Evolutionary conservation across 2,113 vertebrate genomes (phyloP), one percentile per base, ranked within the genome.

Genomic region (Istiophorus platypterus): DNA sequence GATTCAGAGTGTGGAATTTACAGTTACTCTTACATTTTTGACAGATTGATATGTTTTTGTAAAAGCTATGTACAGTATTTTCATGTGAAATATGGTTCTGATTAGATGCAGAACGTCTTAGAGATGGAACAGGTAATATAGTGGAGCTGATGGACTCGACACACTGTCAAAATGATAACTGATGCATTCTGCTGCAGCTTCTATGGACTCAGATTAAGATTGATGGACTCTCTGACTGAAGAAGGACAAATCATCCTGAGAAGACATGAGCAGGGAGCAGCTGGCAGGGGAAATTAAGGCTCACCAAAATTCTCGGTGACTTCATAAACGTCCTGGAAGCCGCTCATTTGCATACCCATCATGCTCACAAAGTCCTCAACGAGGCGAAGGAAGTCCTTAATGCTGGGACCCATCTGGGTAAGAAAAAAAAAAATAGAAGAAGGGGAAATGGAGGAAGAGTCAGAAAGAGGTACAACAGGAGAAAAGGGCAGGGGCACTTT

Each of bases 241-340:
- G 51, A 58, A 78, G 75, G 88, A 86, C 84, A 87, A 72, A 83
- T 91, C 77, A 75, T 52, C 70, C 47, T 51, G 64, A 79, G 31
- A 24, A 61, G 61, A 62, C 72, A 56, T 13, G 52, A 80, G 72
- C 52, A 56, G 57, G 61, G 68, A 82, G 58, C 57, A 22, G 49
- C 82, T 72, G 76, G 73, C 61, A 45, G 41, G 22, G 65, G 72
- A 77, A 76, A 85, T 80, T 12, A 29, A 9, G 5, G 84, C 97
- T 97, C 95, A 99, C 98, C 98, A 92, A 99, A 95, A 80, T 99
- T 99, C 90, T 99, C 97, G 0, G 98, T 98, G 93, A 98, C 97
- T 95, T 99, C 98, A 80, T 99, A 99, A 47, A 98, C 96, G 29
- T 99, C 97, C 90, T 97, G 96, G 85, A 99, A 96, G 91, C 97